phyloP scores from a whole-genome alignment of 37 sponge, comb jelly and placozoan genomes.

The Ianthella basta region DNA sequence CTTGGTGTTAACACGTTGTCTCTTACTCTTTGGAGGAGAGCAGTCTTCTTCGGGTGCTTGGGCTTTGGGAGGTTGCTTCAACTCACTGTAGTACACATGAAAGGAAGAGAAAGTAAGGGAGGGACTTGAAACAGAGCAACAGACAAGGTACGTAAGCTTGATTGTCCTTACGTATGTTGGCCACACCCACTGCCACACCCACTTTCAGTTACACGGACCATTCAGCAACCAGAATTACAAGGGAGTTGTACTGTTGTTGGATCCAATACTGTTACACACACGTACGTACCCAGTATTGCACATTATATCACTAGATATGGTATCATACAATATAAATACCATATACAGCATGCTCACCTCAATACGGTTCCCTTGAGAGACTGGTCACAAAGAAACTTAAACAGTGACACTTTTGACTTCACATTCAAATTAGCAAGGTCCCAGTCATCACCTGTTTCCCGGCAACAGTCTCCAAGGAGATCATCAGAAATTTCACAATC shows the following conservation, averaged over 20 bases:
- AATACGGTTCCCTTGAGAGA: background rate
- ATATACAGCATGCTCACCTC: background rate
- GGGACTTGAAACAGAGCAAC: too few species aligned
- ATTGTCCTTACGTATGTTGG: too few species aligned
- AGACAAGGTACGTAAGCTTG: too few species aligned
- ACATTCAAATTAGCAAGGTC: background rate
- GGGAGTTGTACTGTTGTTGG: too few species aligned
- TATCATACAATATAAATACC: background rate
- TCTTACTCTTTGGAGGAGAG: background rate
- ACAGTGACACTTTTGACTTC: background rate
- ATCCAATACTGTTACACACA: too few species aligned
- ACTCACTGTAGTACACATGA: background rate
- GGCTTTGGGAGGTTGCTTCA: background rate
- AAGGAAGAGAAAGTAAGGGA: too few species aligned
- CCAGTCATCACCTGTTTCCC: constrained; percentile 35
- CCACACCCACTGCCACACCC: too few species aligned
- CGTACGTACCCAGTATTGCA: too few species aligned
- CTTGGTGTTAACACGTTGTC: background rate
- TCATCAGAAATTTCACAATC: background rate
- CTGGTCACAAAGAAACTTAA: constrained; percentile 3
- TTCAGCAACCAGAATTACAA: too few species aligned
- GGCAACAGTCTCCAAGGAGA: constrained; percentile 33
- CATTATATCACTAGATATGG: background rate
- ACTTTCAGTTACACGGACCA: too few species aligned
- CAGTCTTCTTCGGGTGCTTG: background rate